Evolutionary conservation across 2,113 vertebrate genomes (phyloP).

Genomic region (Paralichthys olivaceus): DNA sequence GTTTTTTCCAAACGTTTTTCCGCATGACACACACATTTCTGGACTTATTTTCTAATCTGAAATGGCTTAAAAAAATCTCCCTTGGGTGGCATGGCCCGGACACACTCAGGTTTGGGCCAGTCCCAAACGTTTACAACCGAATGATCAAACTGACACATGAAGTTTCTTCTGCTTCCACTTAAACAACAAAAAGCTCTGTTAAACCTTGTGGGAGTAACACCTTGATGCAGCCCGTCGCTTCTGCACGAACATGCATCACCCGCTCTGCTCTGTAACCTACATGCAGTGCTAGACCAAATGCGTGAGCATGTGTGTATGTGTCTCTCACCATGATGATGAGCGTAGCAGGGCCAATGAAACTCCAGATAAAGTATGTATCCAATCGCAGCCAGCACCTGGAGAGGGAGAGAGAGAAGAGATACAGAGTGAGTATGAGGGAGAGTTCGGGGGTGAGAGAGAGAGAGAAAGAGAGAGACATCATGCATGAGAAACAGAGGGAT

Average conservation of each 20-base stretch:
- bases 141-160: neutral
- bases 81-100: neutral
- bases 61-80: neutral
- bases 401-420: slow-evolving; percentile 49
- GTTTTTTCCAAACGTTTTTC: neutral
- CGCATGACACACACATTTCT: neutral
- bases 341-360: slow-evolving; percentile 98
- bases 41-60: neutral
- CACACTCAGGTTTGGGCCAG: neutral
- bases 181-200: slow-evolving; percentile 16
- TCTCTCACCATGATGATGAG: slow-evolving; percentile 98
- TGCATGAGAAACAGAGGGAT: slow-evolving; percentile 55
- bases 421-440: slow-evolving; percentile 34
- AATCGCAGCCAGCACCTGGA: slow-evolving; percentile 98
- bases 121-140: neutral
- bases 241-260: slow-evolving; percentile 10
- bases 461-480: slow-evolving; percentile 59
- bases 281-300: slow-evolving; percentile 9
- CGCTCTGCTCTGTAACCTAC: neutral
- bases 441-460: slow-evolving; percentile 48
- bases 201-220: slow-evolving; percentile 36
- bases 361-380: slow-evolving; percentile 99
- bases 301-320: slow-evolving; percentile 31
- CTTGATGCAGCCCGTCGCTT: slow-evolving; percentile 32
- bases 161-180: neutral